Base-by-base conservation (phyloP, 2,888 invertebrate species). In the Toxonevra muliebris region DNA sequence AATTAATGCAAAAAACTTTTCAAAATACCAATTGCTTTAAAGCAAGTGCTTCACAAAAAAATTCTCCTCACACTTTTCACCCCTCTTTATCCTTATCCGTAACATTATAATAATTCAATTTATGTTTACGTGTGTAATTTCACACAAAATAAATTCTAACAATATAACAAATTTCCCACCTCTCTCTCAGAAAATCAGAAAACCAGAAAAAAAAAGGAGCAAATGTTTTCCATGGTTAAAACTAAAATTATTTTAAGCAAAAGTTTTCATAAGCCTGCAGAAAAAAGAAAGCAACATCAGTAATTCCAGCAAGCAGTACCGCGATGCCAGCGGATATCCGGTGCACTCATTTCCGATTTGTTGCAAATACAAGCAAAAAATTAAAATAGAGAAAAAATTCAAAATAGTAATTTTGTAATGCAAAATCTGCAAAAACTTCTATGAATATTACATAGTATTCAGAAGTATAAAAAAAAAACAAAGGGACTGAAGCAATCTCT, bases 211-310 rank as follows among this genome's bases (percentile, higher is more conserved):
- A 53, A 53, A 48, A 53, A 53, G 15, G 1, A 17, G 53, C 53
- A 53, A n/a, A 48, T 30, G 7, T 15, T 5, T n/a, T n/a, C 13
- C 3, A 48, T n/a, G 48, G 48, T 48, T 48, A 2, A 48, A 30
- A 30, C n/a, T 48, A 1, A 48, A 48, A 48, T 15, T 10, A 48
- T 48, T 48, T 9, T 3, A 48, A 48, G 48, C 15, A n/a, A 53
- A 53, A 53, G 17, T 53, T 53, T 53, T 53, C 53, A 53, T 53
- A 19, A 53, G 53, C 53, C 53, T n/a, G 17, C 53, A 15, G 17
- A 11, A 19, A 53, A 53, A 53, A 19, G 11, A 15, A 17, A 53
- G 17, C 9, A 53, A 7, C 30, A 30, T 4, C 30, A 30, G 2
- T 30, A 30, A 30, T 30, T 30, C 30, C 30, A 7, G 30, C 30